Evolutionary conservation across 2,888 invertebrate genomes (phyloP), one percentile per base, ranked within the genome.

Genomic region (Notodonta dromedarius): DNA sequence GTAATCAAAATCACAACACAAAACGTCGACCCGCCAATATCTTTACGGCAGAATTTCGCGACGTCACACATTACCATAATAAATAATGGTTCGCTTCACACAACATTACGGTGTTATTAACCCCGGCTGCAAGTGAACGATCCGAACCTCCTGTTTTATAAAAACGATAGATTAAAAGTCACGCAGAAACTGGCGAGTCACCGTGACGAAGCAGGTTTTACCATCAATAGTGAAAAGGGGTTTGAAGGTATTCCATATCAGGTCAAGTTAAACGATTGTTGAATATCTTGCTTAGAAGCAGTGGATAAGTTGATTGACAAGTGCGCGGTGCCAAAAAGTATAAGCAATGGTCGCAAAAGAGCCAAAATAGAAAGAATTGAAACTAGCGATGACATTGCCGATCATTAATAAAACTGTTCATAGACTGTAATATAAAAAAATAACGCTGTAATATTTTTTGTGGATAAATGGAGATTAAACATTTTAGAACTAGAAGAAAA

Each of bases 151-250:
- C 63, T 61, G 64, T 70, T 71, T 65, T 35, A 71, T 67, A 75
- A 69, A 71, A 75, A 71, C 71, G 60, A 73, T 75, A 46, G 66
- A 69, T 73, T 73, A 64, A 58, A 65, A 65, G 61, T 48, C 60
- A 62, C 59, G 62, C n/a, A 35, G 52, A 65, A 73, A 71, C 62
- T 14, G 16, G 62, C 65, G 14, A 65, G 74, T 75, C 74, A 75
- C 59, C 65, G 40, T 75, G 76, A 76, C 69, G 46, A 7, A 42
- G 54, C 60, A 14, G 39, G 56, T 62, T 51, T 52, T 57, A 53
- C 35, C 57, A 68, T 65, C 69, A 68, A 76, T 72, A 76, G 76
- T 72, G 72, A 72, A 73, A 69, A 63, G 73, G 75, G 74, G 76
- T 67, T 60, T 46, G 50, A 66, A 58, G 57, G 55, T 24, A 62